Base-by-base conservation (phyloP, 2,113 vertebrate species). In the Ptychochromis oligacanthus region DNA sequence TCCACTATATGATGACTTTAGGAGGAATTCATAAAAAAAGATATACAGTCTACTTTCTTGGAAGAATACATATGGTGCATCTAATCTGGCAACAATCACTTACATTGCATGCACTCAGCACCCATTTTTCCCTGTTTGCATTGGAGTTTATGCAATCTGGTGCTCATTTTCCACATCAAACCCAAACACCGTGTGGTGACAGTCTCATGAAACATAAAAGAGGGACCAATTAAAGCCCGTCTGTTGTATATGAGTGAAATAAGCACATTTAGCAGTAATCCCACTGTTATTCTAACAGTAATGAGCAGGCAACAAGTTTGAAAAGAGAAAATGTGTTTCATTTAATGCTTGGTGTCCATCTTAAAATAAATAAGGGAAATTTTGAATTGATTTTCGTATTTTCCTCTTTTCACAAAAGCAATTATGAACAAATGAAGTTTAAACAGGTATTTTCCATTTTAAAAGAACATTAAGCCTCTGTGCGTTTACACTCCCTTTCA, bases 361-460 rank as follows among this genome's bases (percentile, higher is more conserved):
- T 86, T 65, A 85, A 94, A 94, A 95, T 83, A 94, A 94, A 94
- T 83, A 90, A 4, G 52, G 22, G 10, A 43, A 57, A 52, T 88
- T 91, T 76, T 86, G 61, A 89, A 84, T 78, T 38, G 54, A 90
- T 84, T 80, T 86, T 57, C 15, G 77, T 80, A 67, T 76, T 94
- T 79, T 87, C 67, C 54, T 55, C 56, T 75, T 86, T 79, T 67
- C 87, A 88, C 91, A 81, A 93, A 91, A 87, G 87, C 90, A 93
- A 93, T 95, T 93, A 93, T 40, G 67, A 83, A 83, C 87, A 92
- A 93, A 93, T 86, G 34, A 93, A 93, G 81, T 89, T 90, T 90
- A 80, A 86, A 79, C 75, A 59, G 77, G 85, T 88, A 91, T 94
- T 95, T 95, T 95, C 94, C 93, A 92, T 95, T 93, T 93, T 93